phyloP scores from a whole-genome alignment of 2,888 invertebrate species.

The Mythimna pallens region DNA sequence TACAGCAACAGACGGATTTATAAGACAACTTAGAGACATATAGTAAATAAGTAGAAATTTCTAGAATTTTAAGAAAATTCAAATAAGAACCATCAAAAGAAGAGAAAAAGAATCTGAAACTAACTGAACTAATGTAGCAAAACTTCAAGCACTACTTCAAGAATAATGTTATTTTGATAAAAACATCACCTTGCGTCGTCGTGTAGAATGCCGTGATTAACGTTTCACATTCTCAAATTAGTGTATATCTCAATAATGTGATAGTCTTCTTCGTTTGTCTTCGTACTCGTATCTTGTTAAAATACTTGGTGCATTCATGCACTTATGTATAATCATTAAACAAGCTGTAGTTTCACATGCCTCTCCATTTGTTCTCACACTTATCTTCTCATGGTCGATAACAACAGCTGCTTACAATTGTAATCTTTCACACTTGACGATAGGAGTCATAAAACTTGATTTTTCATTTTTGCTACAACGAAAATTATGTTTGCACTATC shows the following conservation, averaged over 20 bases:
- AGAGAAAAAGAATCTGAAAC: too few relatives aligned
- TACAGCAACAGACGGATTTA: background rate
- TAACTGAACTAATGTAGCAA: background rate
- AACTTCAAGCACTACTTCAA: background rate
- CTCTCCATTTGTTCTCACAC: slow-evolving; percentile 75
- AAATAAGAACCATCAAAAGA: background rate
- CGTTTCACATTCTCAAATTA: slow-evolving; percentile 29
- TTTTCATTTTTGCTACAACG: slow-evolving; percentile 43
- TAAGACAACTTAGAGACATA: background rate
- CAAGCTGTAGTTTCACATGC: slow-evolving; percentile 72
- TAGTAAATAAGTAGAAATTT: background rate
- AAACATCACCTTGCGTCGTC: background rate
- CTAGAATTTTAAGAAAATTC: background rate
- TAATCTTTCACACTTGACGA: slow-evolving; percentile 62
- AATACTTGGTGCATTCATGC: slow-evolving; percentile 24
- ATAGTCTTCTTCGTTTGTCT: slow-evolving; percentile 20
- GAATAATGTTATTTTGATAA: background rate
- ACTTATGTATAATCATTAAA: slow-evolving; percentile 50
- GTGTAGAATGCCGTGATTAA: slow-evolving; percentile 2
- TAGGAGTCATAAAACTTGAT: slow-evolving; percentile 62
- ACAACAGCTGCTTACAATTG: slow-evolving; percentile 57
- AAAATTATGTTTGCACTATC: slow-evolving; percentile 55
- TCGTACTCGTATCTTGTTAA: slow-evolving; percentile 28
- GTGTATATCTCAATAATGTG: slow-evolving; percentile 27
- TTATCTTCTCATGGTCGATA: slow-evolving; percentile 70